Evolutionary conservation across 1,140 invertebrate genomes (phyloP), one percentile per base, ranked within the genome.

Genomic region (Bombus consobrinus): DNA sequence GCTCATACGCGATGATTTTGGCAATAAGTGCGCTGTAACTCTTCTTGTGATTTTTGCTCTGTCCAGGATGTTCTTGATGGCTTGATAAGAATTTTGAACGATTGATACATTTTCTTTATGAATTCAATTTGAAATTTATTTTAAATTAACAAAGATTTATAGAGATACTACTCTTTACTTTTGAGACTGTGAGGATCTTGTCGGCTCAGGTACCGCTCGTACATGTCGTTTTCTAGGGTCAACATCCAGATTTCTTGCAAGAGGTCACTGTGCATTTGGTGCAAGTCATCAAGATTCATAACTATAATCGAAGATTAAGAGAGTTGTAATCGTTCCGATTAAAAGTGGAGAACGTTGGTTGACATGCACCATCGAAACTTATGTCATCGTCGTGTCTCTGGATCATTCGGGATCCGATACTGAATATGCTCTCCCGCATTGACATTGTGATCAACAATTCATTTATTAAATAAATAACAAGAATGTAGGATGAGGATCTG

Each of bases 161-260:
- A 15, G 25, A 34, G 13, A n/a, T 34, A 53, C 6, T 53, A 5
- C 22, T 57, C 25, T 80, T 91, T 88, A 93, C 93, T 81, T 74
- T 87, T 80, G 32, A 93, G 25, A 62, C 80, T 78, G 34, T 91
- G 87, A 34, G 93, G 92, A 88, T 92, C 87, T 32, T 90, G 66
- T 64, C 91, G 90, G 18, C 6, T 57, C 10, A 94, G 76, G 53
- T 91, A 94, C 34, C 86, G 82, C 77, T 94, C 93, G 79, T 93
- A 93, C 71, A 94, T 47, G 15, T 94, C 93, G 73, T 94, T 94
- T 78, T 94, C 94, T 41, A 93, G 57, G 8, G 39, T 82, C 28
- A 94, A 39, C 66, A 90, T 86, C 81, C 86, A 76, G 83, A 92
- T 94, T 0, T 64, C 87, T 57, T 78, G 69, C 34, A 89, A 77